Percentiles rank a stretch among this genome's conserved stretches.
phyloP scores from a whole-genome alignment of 2,113 vertebrate genomes.

The Sphyrna mokarran region DNA sequence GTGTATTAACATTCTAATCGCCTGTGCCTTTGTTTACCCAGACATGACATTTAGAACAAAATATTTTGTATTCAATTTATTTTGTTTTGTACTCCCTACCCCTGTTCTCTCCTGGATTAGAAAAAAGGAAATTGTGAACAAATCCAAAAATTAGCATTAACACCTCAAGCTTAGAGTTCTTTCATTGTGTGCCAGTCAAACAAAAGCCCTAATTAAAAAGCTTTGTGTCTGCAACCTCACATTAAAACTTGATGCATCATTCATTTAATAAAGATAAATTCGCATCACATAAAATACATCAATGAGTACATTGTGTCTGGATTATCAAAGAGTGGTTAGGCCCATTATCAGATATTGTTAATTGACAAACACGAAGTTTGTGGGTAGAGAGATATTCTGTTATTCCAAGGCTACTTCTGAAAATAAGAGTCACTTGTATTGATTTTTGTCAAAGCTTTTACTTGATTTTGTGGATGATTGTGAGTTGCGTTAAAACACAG shows the following conservation, averaged over 20 bases:
- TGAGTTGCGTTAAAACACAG: background rate
- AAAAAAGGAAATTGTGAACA: slow-evolving; percentile 26
- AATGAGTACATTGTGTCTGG: background rate
- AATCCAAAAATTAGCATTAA: slow-evolving; percentile 36
- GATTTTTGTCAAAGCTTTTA: slow-evolving; percentile 7
- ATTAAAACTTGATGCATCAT: slow-evolving; percentile 29
- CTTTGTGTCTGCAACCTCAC: background rate
- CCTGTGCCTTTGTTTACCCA: slow-evolving; percentile 22
- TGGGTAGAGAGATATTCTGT: background rate
- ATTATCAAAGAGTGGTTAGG: slow-evolving; percentile 28
- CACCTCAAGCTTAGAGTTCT: slow-evolving; percentile 34
- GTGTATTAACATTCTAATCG: slow-evolving; percentile 35
- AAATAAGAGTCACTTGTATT: background rate
- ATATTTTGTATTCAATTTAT: slow-evolving; percentile 34
- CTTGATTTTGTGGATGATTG: background rate
- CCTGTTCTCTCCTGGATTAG: slow-evolving; percentile 10
- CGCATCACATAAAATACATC: background rate
- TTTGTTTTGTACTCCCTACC: slow-evolving; percentile 22
- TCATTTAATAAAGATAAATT: slow-evolving; percentile 19
- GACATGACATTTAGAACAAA: slow-evolving; percentile 18
- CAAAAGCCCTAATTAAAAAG: slow-evolving; percentile 37
- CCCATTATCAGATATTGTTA: slow-evolving; percentile 13
- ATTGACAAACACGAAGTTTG: slow-evolving; percentile 29
- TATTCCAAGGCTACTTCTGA: slow-evolving; percentile 18
- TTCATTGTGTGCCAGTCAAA: slow-evolving; percentile 26